Conservation (phyloP, 2,113 vertebrate genomes). For the Rhinolophus sinicus region DNA sequence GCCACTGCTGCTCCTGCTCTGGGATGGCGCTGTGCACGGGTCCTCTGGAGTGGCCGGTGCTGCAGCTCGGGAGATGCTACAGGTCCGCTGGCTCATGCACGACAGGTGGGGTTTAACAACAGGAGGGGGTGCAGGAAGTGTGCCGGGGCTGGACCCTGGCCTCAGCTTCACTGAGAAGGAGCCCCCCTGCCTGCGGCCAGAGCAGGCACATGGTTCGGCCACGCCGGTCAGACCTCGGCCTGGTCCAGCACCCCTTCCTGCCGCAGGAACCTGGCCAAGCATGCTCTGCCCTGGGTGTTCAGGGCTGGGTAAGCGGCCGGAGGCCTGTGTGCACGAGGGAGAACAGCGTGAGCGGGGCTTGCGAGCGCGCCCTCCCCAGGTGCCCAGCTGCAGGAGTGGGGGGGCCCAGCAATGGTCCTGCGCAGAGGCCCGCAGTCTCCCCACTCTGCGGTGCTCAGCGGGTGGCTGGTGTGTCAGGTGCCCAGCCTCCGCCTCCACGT, state of each 20-base stretch:
- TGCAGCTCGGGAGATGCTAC: not conserved
- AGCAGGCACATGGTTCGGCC: not conserved
- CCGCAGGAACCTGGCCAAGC: not conserved
- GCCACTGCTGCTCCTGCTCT: not conserved
- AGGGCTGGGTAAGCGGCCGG: not conserved
- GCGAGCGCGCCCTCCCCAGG: not conserved
- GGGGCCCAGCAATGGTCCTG: not conserved
- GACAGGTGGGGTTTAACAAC: not conserved
- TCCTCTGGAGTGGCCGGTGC: accelerated
- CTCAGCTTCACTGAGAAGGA: not conserved
- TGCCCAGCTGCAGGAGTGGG: not conserved
- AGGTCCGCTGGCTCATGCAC: accelerated
- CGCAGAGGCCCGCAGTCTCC: not conserved
- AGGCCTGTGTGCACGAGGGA: accelerated
- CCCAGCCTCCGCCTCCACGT: not conserved
- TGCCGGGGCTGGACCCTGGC: not conserved
- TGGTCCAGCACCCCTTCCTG: not conserved
- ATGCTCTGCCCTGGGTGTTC: accelerated
- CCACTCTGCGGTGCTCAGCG: not conserved
- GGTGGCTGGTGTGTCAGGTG: not conserved
- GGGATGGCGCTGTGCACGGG: accelerated
- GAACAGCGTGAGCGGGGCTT: not conserved
- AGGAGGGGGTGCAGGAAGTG: not conserved
- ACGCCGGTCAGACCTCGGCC: not conserved
- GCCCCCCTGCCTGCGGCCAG: not conserved